Conservation (phyloP, 2,888 invertebrate genomes). For the Agrochola lota region DNA sequence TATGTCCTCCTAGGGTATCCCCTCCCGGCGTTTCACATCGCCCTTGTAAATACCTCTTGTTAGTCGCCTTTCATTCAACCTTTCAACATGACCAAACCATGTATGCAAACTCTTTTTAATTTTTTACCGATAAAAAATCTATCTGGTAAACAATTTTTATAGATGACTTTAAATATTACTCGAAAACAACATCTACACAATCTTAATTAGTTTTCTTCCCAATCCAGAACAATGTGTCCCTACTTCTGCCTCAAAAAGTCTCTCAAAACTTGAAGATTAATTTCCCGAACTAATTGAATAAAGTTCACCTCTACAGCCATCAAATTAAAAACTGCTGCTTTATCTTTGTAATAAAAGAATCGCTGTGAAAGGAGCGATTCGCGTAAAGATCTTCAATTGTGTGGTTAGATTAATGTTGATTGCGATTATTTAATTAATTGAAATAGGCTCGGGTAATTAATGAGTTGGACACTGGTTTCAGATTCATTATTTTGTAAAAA, state of each 20-base stretch:
- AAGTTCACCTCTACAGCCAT: slow-evolving; percentile 57
- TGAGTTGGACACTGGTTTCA: slow-evolving; percentile 10
- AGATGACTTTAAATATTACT: background rate
- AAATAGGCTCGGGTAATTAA: slow-evolving; percentile 45
- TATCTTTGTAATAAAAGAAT: slow-evolving; percentile 60
- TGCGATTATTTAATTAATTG: slow-evolving; percentile 52
- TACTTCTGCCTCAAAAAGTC: slow-evolving; percentile 47
- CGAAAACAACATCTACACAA: slow-evolving; percentile 25
- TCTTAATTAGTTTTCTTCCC: slow-evolving; percentile 41
- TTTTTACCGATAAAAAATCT: too few species aligned
- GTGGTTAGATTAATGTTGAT: slow-evolving; percentile 50
- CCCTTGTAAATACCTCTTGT: too few species aligned
- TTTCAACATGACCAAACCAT: too few species aligned
- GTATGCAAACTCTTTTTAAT: too few species aligned
- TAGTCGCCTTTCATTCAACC: too few species aligned
- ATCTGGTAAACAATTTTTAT: too few species aligned
- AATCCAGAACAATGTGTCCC: slow-evolving; percentile 48
- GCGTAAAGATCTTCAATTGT: slow-evolving; percentile 52
- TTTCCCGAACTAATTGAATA: slow-evolving; percentile 65
- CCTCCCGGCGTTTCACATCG: too few species aligned
- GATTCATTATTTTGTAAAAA: slow-evolving; percentile 6
- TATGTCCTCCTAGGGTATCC: too few species aligned
- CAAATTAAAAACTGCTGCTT: slow-evolving; percentile 63
- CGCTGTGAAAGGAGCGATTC: slow-evolving; percentile 36
- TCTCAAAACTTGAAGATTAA: slow-evolving; percentile 59